Conservation (phyloP, 2,113 vertebrate species). For the Apodemus speciosus region DNA sequence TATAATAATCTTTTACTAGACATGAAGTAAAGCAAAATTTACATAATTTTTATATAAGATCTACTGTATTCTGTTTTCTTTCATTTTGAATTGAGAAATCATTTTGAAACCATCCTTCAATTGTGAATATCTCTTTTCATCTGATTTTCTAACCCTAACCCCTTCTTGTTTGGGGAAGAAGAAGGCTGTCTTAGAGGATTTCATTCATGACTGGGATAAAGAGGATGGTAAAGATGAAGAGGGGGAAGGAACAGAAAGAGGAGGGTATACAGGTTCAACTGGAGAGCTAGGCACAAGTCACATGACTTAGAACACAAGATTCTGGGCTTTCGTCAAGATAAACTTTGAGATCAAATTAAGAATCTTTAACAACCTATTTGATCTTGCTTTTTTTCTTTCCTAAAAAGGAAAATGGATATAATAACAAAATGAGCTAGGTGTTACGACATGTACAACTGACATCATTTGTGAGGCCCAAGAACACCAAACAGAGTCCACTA, state of each 20-base stretch:
- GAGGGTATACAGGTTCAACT: neutral
- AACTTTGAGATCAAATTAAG: neutral
- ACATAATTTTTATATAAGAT: neutral
- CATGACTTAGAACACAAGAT: neutral
- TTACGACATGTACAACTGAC: neutral
- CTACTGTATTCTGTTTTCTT: neutral
- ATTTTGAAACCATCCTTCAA: conserved; percentile 3
- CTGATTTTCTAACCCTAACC: neutral
- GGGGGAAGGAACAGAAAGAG: too few relatives aligned
- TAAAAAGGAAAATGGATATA: neutral
- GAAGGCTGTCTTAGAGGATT: neutral
- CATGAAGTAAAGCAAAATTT: neutral
- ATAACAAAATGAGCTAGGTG: neutral
- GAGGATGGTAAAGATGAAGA: neutral
- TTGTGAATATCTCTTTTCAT: neutral
- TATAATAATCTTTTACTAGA: neutral
- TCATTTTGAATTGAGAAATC: neutral
- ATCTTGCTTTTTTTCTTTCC: neutral
- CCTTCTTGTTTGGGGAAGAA: neutral
- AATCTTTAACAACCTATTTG: neutral
- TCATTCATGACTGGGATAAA: neutral
- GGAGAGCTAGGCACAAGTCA: neutral
- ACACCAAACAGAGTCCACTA: neutral
- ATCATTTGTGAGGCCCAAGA: neutral
- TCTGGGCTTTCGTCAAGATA: neutral